Conservation (phyloP, 2,113 vertebrate species). For the Periophthalmus modestus region DNA sequence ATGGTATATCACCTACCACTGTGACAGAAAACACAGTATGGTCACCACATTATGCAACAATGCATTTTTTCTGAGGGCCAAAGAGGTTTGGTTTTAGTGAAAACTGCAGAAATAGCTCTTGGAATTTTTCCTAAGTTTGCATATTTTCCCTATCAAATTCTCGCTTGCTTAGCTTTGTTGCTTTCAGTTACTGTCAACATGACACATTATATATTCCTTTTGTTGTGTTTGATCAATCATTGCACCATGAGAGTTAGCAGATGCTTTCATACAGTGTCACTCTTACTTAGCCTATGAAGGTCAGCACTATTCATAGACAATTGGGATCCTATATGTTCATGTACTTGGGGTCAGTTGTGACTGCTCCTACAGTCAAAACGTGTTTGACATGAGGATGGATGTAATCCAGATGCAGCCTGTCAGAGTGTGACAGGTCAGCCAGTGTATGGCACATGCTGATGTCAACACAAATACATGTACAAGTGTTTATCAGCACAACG, state of each 20-base stretch:
- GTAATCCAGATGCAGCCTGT: conserved; percentile 17
- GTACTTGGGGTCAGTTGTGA: conserved; percentile 30
- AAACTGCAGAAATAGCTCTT: conserved; percentile 59
- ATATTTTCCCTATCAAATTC: conserved; percentile 42
- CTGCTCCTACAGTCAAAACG: conserved; percentile 38
- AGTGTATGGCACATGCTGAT: conserved; percentile 9
- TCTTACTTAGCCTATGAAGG: neutral
- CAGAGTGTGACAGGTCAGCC: conserved; percentile 6
- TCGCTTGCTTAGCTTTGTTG: conserved; percentile 37
- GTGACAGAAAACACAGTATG: conserved; percentile 23
- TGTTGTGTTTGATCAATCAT: conserved; percentile 39
- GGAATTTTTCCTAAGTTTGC: conserved; percentile 52
- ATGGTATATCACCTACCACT: neutral
- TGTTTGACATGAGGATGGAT: conserved; percentile 25
- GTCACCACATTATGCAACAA: conserved; percentile 16
- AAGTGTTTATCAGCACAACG: conserved; percentile 1
- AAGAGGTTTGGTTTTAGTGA: conserved; percentile 46
- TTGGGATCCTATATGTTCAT: neutral
- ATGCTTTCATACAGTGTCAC: neutral
- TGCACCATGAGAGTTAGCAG: conserved; percentile 6
- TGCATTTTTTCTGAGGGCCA: conserved; percentile 15
- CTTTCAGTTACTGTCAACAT: conserved; percentile 31
- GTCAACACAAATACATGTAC: neutral
- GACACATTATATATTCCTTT: conserved; percentile 53
- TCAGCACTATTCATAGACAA: neutral